Evolutionary conservation across 2,113 vertebrate genomes (phyloP).

Genomic region (Cebidichthys violaceus): DNA sequence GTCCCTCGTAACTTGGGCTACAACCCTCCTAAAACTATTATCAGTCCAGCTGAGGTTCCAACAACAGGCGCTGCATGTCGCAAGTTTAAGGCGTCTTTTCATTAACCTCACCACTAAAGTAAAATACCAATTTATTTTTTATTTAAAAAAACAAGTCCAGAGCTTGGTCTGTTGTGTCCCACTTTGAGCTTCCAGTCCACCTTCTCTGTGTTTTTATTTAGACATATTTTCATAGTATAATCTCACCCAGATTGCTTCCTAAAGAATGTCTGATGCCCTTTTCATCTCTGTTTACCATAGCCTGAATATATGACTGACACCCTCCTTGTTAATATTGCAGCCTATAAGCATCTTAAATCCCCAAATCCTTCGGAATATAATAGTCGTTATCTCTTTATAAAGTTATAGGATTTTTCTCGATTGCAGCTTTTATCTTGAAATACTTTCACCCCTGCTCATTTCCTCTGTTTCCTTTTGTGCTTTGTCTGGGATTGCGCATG

Average conservation of each 20-base stretch:
- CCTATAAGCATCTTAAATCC: slow-evolving; percentile 60
- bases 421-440: slow-evolving; percentile 76
- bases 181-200: slow-evolving; percentile 14
- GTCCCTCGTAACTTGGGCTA: background rate
- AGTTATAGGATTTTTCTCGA: slow-evolving; percentile 68
- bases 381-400: slow-evolving; percentile 75
- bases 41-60: background rate
- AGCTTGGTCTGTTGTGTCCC: background rate
- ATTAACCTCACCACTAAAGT: slow-evolving; percentile 18
- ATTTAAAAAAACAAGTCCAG: background rate
- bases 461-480: slow-evolving; percentile 75
- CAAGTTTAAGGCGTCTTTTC: background rate
- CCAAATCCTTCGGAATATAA: slow-evolving; percentile 66
- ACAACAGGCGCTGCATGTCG: background rate
- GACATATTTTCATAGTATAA: slow-evolving; percentile 37
- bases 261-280: slow-evolving; percentile 53
- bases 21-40: background rate
- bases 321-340: slow-evolving; percentile 64
- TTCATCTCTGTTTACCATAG: slow-evolving; percentile 60
- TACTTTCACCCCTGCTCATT: slow-evolving; percentile 73
- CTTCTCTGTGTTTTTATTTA: slow-evolving; percentile 22
- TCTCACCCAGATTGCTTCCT: slow-evolving; percentile 25
- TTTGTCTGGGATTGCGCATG: slow-evolving; percentile 68
- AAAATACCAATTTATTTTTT: slow-evolving; percentile 13
- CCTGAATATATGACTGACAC: slow-evolving; percentile 64